Evolutionary conservation across 2,113 vertebrate species (phyloP), one percentile per base, ranked within the genome.

Genomic region (Gorsachius goisagi): DNA sequence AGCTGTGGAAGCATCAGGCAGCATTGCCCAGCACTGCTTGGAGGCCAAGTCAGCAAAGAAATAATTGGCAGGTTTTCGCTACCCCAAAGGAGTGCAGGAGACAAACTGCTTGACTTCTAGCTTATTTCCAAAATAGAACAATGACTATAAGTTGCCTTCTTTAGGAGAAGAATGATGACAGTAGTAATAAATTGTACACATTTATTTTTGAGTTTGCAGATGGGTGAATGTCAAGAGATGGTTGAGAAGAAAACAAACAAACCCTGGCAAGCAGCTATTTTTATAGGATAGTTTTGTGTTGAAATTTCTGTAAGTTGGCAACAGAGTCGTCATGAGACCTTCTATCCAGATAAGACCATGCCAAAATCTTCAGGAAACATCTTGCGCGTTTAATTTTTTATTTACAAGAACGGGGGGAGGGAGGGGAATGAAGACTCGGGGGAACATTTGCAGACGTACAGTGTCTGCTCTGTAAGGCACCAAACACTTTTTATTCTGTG

Each of bases 261-360:
- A 92, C 45, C 45, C 84, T 92, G 80, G 64, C 90, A 95, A 82
- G 73, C 64, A 87, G 76, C 83, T 92, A 81, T 93, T 95, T 96
- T 97, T 97, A 85, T 72, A 94, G 80, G 82, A 85, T 75, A 85
- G 85, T 83, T 96, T 90, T 87, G 92, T 97, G 89, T 82, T 92
- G 90, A 94, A 95, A 93, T 97, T 89, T 96, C 89, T 96, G 5
- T 91, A 96, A 91, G 91, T 69, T 97, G 94, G 91, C 96, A 97
- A 76, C 20, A 66, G 71, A 91, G 53, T 75, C 6, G 0, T 49
- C 66, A 75, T 64, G 73, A 90, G 90, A 95, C 93, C 88, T 94
- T 94, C 92, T 64, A 93, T 88, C 74, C 90, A 76, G 96, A 95
- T 95, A 97, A 95, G 96, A 72, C 64, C 83, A 91, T 85, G 92